These are phyloP conservation scores for Thunnus thynnus DNA, from an alignment of 2,113 vertebrate species.

Conservation along the genomic window DNA sequence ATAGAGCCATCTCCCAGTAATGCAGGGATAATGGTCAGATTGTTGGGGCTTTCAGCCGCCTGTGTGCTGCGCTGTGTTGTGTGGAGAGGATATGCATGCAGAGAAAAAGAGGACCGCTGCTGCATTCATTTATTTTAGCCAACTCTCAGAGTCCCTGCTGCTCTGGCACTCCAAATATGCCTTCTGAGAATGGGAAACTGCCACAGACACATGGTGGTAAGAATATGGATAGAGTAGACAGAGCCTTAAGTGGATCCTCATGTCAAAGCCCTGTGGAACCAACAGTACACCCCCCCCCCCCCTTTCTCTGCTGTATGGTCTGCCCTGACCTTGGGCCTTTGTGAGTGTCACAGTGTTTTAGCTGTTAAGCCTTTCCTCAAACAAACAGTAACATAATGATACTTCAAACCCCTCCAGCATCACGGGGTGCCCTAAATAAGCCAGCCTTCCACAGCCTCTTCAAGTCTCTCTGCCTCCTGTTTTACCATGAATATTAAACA, in stretches of 20 bases:
- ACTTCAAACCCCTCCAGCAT: constrained; percentile 84
- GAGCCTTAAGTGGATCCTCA: constrained; percentile 79
- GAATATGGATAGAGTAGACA: constrained; percentile 54
- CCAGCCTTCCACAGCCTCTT: constrained; percentile 56
- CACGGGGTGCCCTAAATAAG: constrained; percentile 77
- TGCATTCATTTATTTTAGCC: constrained; percentile 68
- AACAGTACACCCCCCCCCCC: constrained; percentile 41
- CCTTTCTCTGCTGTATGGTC: constrained; percentile 46
- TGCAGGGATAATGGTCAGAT: constrained; percentile 75
- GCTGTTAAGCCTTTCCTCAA: constrained; percentile 81
- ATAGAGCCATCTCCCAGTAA: constrained; percentile 75
- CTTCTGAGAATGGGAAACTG: constrained; percentile 59
- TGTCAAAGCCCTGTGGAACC: constrained; percentile 71
- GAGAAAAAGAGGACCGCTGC: constrained; percentile 47
- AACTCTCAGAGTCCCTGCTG: constrained; percentile 69
- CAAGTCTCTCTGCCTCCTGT: constrained; percentile 57
- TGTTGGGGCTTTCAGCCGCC: constrained; percentile 63
- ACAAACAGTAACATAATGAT: constrained; percentile 87
- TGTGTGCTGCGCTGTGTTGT: constrained; percentile 44
- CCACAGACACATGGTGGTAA: constrained; percentile 56
- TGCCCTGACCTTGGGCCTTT: constrained; percentile 79
- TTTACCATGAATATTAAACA: constrained; percentile 81
- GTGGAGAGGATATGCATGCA: constrained; percentile 60
- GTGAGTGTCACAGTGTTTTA: constrained; percentile 80
- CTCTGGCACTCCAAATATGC: constrained; percentile 72